A percentile compares a stretch with the other conserved stretches of the same genome.
Evolutionary conservation across 2,888 invertebrate genomes (phyloP).

Genomic region (Drosophila longiperda): DNA sequence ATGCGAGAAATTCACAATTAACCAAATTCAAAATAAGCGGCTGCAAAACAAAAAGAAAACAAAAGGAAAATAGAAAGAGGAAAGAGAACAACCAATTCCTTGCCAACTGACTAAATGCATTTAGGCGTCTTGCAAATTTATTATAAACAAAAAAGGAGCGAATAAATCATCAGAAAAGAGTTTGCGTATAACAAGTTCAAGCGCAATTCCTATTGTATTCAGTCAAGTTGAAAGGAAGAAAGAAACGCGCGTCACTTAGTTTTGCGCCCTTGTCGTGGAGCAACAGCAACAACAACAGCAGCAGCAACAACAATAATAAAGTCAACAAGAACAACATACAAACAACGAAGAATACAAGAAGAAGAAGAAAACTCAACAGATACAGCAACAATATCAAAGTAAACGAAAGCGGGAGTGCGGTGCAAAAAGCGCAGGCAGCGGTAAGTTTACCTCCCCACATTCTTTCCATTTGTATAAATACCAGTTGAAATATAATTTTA

Average conservation of each 20-base stretch:
- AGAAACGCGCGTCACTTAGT: slow-evolving; percentile 46
- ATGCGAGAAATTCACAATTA: slow-evolving; percentile 39
- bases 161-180: slow-evolving; percentile 33
- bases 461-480: not conserved
- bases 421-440: slow-evolving; percentile 69
- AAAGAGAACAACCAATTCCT: slow-evolving; percentile 23
- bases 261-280: slow-evolving; percentile 33
- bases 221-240: slow-evolving; percentile 26
- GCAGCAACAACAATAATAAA: not conserved
- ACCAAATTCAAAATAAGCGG: slow-evolving; percentile 16
- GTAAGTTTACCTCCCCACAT: slow-evolving; percentile 57
- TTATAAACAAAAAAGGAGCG: slow-evolving; percentile 24
- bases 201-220: slow-evolving; percentile 13
- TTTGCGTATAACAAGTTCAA: slow-evolving; percentile 48
- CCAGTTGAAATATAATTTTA: slow-evolving; percentile 8
- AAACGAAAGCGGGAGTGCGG: slow-evolving; percentile 15
- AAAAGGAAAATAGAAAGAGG: not conserved
- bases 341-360: not conserved
- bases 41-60: slow-evolving; percentile 18
- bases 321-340: slow-evolving; percentile 10
- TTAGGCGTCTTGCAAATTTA: slow-evolving; percentile 29
- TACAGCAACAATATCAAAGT: not conserved
- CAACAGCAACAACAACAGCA: slow-evolving; percentile 6
- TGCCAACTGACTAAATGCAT: slow-evolving; percentile 33
- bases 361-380: slow-evolving; percentile 6